Base-by-base conservation (phyloP, 2,888 invertebrate species). In the Terebella lapidaria region DNA sequence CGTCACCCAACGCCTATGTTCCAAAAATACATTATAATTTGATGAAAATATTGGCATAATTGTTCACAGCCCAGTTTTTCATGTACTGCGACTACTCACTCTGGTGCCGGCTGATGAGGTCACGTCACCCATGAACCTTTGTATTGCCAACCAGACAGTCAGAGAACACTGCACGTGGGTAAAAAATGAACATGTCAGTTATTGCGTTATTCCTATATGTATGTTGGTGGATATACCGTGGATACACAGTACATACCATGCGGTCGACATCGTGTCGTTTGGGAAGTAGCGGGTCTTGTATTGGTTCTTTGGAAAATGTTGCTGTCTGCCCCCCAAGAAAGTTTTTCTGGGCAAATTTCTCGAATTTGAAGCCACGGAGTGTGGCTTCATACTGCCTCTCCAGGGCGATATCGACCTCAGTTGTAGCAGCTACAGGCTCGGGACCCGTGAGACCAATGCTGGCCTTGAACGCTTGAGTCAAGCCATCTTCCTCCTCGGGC, bases 401-500 rank as follows among this genome's bases (percentile, higher is more conserved):
- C 27, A 54, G 29, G 2, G 54, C 56, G 22, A 62, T 27, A 25
- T 58, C 58, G 3, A 66, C 46, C 30, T 64, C 62, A 2, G 49
- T 47, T 10, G 57, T 58, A 53, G 25, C 54, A 24, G 42, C 46
- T 4, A 51, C 10, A 20, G 35, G 58, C 2, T 47, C 49, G 35
- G 51, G 60, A 18, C 42, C 24, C 59, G 66, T 28, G 15, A 69
- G 27, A 10, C 68, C 69, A 2, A 69, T 58, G 5, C 62, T 22
- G 30, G 64, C 64, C 61, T 69, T 67, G 60, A 69, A 69, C 3
- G 63, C 64, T 15, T 64, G 67, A 1, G 66, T 59, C 56, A 69
- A 56, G 15, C 55, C 68, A 27, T 64, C 67, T 5, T 67, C 67
- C 4, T 68, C 67, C 22, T 69, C 65, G 58, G 62, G 59, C 25